These are phyloP conservation scores for Nerophis lumbriciformis DNA, from an alignment of 2,113 vertebrate species.

Conservation along the genomic window DNA sequence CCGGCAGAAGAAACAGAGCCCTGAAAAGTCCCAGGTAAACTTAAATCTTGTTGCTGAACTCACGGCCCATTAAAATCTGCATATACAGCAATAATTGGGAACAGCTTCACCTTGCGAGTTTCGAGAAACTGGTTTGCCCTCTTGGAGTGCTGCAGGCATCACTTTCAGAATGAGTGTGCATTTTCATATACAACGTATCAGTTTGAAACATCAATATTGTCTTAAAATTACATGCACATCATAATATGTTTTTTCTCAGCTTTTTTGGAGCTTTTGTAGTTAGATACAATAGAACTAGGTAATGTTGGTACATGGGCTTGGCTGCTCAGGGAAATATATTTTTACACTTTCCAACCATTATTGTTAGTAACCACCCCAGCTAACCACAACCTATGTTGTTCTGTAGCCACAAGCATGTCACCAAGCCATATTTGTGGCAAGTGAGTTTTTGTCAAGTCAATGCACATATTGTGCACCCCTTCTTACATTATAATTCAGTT, in stretches of 20 bases:
- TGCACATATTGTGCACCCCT: not conserved
- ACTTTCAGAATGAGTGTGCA: not conserved
- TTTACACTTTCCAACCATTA: not conserved
- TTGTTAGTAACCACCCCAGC: not conserved
- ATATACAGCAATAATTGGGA: not conserved
- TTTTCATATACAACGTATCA: not conserved
- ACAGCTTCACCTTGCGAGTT: not conserved
- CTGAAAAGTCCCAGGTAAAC: slow-evolving; percentile 51
- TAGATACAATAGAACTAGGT: not conserved
- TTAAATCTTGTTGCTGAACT: not conserved
- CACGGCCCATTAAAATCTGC: not conserved
- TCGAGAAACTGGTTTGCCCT: not conserved
- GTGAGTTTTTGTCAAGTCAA: not conserved
- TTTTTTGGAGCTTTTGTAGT: not conserved
- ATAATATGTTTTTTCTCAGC: not conserved
- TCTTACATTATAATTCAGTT: not conserved
- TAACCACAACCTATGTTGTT: slow-evolving; percentile 8
- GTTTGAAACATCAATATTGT: not conserved
- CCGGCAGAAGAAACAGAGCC: slow-evolving; percentile 48
- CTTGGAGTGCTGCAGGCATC: not conserved
- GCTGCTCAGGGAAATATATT: not conserved
- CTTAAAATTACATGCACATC: too few relatives aligned
- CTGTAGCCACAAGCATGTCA: not conserved
- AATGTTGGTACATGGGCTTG: not conserved
- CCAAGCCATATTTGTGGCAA: slow-evolving; percentile 4